Percentiles rank a stretch among this genome's conserved stretches.
phyloP scores from a whole-genome alignment of 2,797 vertebrate genomes.

The Myioborus miniatus region DNA sequence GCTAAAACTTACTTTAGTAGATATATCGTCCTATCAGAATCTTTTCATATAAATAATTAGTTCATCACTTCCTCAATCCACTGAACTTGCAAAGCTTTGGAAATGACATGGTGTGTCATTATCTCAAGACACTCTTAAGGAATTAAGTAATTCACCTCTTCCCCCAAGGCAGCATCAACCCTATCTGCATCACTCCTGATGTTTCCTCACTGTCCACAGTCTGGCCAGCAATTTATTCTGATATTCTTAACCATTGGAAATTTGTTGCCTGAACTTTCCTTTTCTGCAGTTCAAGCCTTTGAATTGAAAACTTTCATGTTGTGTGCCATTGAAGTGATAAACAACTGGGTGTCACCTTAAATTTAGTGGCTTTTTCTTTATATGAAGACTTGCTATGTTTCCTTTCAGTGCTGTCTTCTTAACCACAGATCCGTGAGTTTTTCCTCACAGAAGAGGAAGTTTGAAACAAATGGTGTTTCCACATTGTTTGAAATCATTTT shows the following conservation, averaged over 20 bases:
- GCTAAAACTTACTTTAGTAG: constrained; percentile 2
- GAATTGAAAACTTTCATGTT: neutral
- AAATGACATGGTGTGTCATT: neutral
- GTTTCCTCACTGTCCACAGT: neutral
- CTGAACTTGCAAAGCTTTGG: neutral
- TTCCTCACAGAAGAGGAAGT: neutral
- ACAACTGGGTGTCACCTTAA: neutral
- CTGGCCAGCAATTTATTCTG: neutral
- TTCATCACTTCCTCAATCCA: neutral
- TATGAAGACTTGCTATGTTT: neutral
- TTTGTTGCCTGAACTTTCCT: neutral
- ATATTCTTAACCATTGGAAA: neutral
- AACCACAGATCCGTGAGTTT: neutral
- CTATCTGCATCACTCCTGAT: neutral
- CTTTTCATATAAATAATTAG: constrained; percentile 43
- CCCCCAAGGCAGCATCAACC: neutral
- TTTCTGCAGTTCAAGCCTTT: neutral
- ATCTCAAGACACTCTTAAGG: neutral
- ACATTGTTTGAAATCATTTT: constrained; percentile 56
- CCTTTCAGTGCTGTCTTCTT: neutral
- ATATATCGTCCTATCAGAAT: constrained; percentile 27
- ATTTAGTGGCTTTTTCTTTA: neutral
- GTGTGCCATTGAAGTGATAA: neutral
- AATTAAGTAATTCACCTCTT: neutral
- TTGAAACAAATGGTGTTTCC: constrained; percentile 22